A percentile compares a stretch with the other conserved stretches of the same genome.
Conservation (phyloP, 2,888 invertebrate genomes). For the Halocaridina rubra region DNA sequence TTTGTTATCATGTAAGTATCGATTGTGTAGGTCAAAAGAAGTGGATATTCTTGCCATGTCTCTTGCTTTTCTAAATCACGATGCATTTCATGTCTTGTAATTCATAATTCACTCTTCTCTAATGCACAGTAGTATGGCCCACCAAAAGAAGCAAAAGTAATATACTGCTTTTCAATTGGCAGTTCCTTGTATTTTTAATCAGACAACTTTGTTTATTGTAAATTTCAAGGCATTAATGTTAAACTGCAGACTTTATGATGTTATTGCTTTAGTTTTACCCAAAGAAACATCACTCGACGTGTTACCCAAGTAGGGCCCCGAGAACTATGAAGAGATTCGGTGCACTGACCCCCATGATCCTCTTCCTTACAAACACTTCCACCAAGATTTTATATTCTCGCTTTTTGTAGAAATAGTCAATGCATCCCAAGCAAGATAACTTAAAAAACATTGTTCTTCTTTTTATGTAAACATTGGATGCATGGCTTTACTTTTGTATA, state of each 20-base stretch:
- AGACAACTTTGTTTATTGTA: too few species aligned
- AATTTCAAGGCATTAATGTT: too few species aligned
- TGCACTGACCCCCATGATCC: too few species aligned
- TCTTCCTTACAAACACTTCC: too few species aligned
- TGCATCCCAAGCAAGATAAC: slow-evolving; percentile 5
- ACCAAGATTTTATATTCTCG: too few species aligned
- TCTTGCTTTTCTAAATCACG: slow-evolving; percentile 30
- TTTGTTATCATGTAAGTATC: background rate
- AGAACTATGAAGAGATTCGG: slow-evolving; percentile 52
- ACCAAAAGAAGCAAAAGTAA: too few species aligned
- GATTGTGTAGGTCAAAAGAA: slow-evolving; percentile 35
- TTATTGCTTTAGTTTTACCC: too few species aligned
- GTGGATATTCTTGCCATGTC: background rate
- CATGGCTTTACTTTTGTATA: background rate
- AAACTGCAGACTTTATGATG: too few species aligned
- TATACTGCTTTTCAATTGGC: too few species aligned
- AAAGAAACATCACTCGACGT: slow-evolving; percentile 32
- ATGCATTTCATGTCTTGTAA: slow-evolving; percentile 12
- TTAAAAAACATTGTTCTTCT: too few species aligned
- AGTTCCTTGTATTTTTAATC: too few species aligned
- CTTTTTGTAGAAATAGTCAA: too few species aligned
- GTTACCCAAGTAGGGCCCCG: slow-evolving; percentile 15
- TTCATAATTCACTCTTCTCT: slow-evolving; percentile 18
- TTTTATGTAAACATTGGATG: slow-evolving; percentile 28
- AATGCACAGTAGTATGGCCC: slow-evolving; percentile 56